A percentile compares a stretch with the other conserved stretches of the same genome.
Conservation (phyloP, 2,797 vertebrate species). For the Pachyuromys duprasi region DNA sequence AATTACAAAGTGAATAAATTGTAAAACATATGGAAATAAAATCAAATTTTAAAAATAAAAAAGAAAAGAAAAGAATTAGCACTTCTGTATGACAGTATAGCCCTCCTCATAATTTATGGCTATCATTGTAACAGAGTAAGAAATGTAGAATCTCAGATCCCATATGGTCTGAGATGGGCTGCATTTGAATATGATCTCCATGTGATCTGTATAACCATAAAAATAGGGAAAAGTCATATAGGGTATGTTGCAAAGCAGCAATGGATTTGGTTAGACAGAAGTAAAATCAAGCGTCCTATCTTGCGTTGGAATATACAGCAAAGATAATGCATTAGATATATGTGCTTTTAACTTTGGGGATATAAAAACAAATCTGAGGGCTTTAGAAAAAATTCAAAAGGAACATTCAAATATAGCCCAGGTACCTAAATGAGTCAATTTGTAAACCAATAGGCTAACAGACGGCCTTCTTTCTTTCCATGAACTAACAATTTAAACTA, state of each 20-base stretch:
- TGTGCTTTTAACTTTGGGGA: slow-evolving; percentile 28
- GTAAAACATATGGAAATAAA: too few relatives aligned
- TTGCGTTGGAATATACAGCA: slow-evolving; percentile 12
- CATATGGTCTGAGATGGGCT: background rate
- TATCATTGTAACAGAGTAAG: background rate
- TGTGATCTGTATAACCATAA: background rate
- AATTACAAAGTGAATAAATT: background rate
- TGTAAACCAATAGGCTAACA: slow-evolving; percentile 21
- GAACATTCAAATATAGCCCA: slow-evolving; percentile 45
- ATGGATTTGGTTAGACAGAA: slow-evolving; percentile 49
- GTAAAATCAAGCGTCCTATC: slow-evolving; percentile 17
- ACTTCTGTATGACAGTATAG: background rate
- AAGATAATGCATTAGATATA: slow-evolving; percentile 5
- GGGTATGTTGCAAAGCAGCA: slow-evolving; percentile 8
- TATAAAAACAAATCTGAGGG: slow-evolving; percentile 37
- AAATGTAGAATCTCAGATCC: background rate
- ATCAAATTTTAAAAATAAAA: too few relatives aligned
- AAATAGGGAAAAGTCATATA: background rate
- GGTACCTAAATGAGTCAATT: slow-evolving; percentile 6
- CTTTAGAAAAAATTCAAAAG: slow-evolving; percentile 47
- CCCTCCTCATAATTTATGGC: background rate
- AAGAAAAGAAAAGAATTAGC: background rate
- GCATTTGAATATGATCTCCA: background rate
- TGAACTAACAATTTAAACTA: background rate
- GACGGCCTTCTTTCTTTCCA: background rate